Evolutionary conservation across 37 sponge, comb jelly and placozoan species (phyloP), one percentile per base, ranked within the genome.

Genomic region (Mnemiopsis leidyi): DNA sequence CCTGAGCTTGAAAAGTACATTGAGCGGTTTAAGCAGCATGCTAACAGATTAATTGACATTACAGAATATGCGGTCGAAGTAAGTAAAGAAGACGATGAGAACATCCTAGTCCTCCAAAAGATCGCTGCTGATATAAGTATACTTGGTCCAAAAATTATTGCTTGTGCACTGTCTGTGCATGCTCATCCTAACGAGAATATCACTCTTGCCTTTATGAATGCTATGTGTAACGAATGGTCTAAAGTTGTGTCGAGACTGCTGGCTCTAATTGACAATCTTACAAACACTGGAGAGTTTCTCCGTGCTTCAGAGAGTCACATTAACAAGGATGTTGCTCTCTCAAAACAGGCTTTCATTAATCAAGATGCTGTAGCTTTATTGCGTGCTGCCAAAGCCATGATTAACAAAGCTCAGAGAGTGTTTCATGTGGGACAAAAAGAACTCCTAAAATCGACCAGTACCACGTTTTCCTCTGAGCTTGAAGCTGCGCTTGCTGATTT

Each of bases 151-250:
- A 85, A 85, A 40, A 85, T 85, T 1, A 85, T 85, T 40, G 90
- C 90, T 0, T 85, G 90, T 85, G 90, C 90, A 16, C 24, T 85
- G 0, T 85, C 90, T 32, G 90, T 85, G 3, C 40, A 33, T 5
- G 90, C 90, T 25, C 90, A 85, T 39, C 90, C 90, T 39, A 26
- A 85, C 2, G 90, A 85, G 25, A 85, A 85, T 39, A 61, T 85
- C 0, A 85, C 90, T 18, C 90, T 85, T 7, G 90, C 90, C 25
- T 85, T 85, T 29, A 85, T 85, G 90, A 85, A 85, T 39, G 61
- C 90, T 5, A 85, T 85, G 90, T 85, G 90, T 85, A 40, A 38
- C 48, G 90, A 85, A 28, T 85, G 90, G 90, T 40, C 61, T 38
- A 85, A 40, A 39, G 61, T 85, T 1, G 90, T 85, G 7, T 23